phyloP scores from a whole-genome alignment of 2,888 invertebrate species.

The Folsomia candida region DNA sequence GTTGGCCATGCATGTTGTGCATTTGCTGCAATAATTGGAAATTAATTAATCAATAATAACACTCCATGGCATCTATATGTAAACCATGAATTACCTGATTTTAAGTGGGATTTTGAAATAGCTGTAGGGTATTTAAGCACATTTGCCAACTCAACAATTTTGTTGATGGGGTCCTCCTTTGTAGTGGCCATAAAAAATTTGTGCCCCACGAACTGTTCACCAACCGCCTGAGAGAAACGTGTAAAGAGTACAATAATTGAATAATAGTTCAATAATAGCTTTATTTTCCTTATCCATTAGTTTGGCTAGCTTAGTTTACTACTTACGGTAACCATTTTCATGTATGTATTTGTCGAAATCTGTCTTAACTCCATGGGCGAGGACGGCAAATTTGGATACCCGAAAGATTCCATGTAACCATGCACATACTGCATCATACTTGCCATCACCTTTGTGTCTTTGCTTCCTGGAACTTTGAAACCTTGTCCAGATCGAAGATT shows the following conservation, averaged over 20 bases:
- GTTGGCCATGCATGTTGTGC: constrained; percentile 24
- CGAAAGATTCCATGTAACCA: neutral
- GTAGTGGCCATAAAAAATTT: neutral
- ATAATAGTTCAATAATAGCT: too few relatives aligned
- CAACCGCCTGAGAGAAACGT: neutral
- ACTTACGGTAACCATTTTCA: neutral
- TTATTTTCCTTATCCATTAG: neutral
- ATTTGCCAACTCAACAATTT: constrained; percentile 15
- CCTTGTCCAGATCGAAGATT: neutral
- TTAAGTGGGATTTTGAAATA: constrained; percentile 4
- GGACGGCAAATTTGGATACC: neutral
- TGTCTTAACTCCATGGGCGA: neutral
- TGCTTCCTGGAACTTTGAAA: neutral
- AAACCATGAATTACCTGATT: neutral
- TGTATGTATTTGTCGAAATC: neutral
- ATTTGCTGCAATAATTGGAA: neutral
- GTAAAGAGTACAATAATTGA: neutral
- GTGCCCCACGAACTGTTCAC: neutral
- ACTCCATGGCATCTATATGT: neutral
- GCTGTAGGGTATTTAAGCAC: constrained; percentile 16
- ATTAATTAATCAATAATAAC: neutral
- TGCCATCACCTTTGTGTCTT: neutral
- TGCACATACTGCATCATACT: neutral
- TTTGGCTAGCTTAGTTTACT: neutral
- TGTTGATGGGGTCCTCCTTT: constrained; percentile 10